These are phyloP conservation scores for Brachypteracias leptosomus DNA, from an alignment of 2,113 vertebrate species.

Conservation along the genomic window DNA sequence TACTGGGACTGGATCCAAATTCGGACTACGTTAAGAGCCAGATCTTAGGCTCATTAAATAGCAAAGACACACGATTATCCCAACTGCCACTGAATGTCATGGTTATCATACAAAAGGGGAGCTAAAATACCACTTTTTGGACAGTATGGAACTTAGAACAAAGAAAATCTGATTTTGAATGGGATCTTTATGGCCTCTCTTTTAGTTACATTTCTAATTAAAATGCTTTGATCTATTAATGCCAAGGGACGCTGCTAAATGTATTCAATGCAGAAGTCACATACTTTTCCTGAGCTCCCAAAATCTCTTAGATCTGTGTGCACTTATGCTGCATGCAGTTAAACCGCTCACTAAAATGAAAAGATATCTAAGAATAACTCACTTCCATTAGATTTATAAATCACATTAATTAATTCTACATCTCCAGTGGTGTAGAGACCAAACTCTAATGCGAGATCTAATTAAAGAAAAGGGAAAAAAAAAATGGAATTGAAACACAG, in stretches of 20 bases:
- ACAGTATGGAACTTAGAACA: constrained; percentile 17
- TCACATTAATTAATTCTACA: constrained; percentile 83
- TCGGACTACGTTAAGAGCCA: constrained; percentile 8
- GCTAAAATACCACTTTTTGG: constrained; percentile 35
- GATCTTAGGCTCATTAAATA: constrained; percentile 37
- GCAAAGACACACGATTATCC: background rate
- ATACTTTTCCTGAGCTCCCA: constrained; percentile 53
- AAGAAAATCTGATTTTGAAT: constrained; percentile 53
- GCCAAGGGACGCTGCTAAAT: constrained; percentile 68
- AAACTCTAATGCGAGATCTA: constrained; percentile 77
- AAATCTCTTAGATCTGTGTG: constrained; percentile 70
- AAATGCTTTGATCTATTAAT: constrained; percentile 76
- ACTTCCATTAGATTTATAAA: constrained; percentile 80
- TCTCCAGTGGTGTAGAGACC: constrained; percentile 73
- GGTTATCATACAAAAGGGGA: background rate
- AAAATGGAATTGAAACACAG: constrained; percentile 76
- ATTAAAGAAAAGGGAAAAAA: constrained; percentile 74
- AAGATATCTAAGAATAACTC: constrained; percentile 78
- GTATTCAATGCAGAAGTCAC: constrained; percentile 63
- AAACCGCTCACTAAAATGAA: constrained; percentile 73
- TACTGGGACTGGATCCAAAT: constrained; percentile 16
- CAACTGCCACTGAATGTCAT: constrained; percentile 32
- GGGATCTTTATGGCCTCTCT: constrained; percentile 44
- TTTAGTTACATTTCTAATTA: constrained; percentile 78
- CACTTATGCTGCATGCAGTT: constrained; percentile 52